phyloP scores from a whole-genome alignment of 2,113 vertebrate species.

The Xyrauchen texanus region DNA sequence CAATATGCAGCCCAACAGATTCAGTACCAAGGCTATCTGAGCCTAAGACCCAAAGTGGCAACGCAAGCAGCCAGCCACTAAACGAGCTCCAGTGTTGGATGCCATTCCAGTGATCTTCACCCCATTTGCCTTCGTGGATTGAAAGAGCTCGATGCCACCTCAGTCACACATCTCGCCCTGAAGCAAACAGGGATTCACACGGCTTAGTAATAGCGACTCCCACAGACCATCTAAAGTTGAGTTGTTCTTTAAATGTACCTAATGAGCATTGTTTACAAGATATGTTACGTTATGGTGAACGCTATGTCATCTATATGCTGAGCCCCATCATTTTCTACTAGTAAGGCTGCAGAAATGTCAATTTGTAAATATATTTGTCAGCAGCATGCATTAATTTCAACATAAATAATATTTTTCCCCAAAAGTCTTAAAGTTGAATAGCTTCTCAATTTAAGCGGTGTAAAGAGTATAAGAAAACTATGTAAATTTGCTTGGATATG shows the following conservation, averaged over 20 bases:
- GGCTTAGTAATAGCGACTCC: constrained; percentile 94
- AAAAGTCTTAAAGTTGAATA: neutral
- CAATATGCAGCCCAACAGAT: constrained; percentile 69
- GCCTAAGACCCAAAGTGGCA: constrained; percentile 89
- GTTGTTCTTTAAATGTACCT: constrained; percentile 63
- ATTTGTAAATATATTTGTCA: constrained; percentile 66
- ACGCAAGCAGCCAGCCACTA: constrained; percentile 89
- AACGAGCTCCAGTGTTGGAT: constrained; percentile 89
- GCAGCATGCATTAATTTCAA: constrained; percentile 74
- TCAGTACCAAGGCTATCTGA: constrained; percentile 85
- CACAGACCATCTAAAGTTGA: constrained; percentile 71
- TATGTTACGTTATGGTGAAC: constrained; percentile 18
- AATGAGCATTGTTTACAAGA: constrained; percentile 66
- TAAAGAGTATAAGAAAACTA: constrained; percentile 26
- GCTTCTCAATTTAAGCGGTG: constrained; percentile 11
- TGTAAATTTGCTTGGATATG: constrained; percentile 38
- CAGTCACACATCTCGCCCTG: constrained; percentile 97
- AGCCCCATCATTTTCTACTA: constrained; percentile 32
- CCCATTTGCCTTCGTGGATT: constrained; percentile 88
- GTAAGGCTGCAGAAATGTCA: constrained; percentile 45
- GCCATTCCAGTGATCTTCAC: constrained; percentile 92
- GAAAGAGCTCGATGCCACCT: constrained; percentile 95
- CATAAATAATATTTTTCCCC: neutral
- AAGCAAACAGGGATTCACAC: constrained; percentile 99
- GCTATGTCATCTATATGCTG: constrained; percentile 29